Base-by-base conservation (phyloP, 2,797 vertebrate genomes). In the Xiphorhynchus erythropygius region DNA sequence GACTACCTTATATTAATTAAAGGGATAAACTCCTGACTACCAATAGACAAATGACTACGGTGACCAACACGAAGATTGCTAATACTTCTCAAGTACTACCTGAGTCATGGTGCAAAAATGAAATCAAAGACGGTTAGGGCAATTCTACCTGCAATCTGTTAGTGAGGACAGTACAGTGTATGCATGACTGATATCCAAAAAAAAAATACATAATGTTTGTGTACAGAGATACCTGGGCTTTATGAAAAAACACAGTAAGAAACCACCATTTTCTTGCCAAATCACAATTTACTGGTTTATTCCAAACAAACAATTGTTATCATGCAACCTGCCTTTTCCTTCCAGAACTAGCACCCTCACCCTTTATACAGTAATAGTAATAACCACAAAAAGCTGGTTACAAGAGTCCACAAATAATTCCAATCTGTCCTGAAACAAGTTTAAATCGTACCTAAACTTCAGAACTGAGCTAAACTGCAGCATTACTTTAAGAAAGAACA, bases 171-270 rank as follows among this genome's bases (percentile, higher is more conserved):
- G 27, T 30, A 73, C 24, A 19, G 18, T 8, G 11, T 10, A 35
- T 19, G 37, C 28, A 44, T 1, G 1, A 67, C 0, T 3, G 3
- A 46, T 13, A 33, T 4, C 3, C 3, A 41, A 57, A 42, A 32
- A 32, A 35, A 49, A 39, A 47, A 53, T 7, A 21, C 2, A 23
- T 5, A 8, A 62, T 4, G 11, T 70, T 76, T 67, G 6, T n/a
- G 8, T 52, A 55, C n/a, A 85, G 60, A 65, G 15, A 56, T 11
- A 87, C 25, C 16, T 4, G 2, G 37, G 33, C 28, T 50, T 83
- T 49, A 76, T 9, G 10, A 71, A 21, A 67, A 67, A 67, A 73
- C 55, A 37, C 33, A 60, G 16, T 33, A 65, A 70, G 56, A 80
- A 91, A 71, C 16, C 18, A 9, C 19, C 19, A 32, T 65, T 76